Conservation (phyloP, 1,140 invertebrate species). For the Metopolophium dirhodum region DNA sequence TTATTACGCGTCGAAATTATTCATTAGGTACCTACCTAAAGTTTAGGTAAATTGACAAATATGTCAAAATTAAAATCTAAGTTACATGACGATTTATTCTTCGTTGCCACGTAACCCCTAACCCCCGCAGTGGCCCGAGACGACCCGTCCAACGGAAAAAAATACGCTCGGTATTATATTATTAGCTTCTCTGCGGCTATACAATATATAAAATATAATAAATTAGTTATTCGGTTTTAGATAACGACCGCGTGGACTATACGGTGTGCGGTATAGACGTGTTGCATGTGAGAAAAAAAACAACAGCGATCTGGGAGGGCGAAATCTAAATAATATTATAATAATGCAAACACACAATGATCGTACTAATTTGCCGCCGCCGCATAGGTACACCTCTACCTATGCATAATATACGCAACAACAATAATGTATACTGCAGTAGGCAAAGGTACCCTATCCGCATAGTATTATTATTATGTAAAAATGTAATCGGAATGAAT, state of each 20-base stretch:
- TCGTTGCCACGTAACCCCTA: neutral
- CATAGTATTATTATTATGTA: conserved; percentile 44
- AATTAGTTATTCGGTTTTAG: neutral
- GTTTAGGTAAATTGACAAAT: neutral
- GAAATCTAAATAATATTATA: neutral
- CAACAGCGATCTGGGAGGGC: conserved; percentile 44
- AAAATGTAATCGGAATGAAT: conserved; percentile 45
- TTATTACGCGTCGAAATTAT: neutral
- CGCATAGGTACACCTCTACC: neutral
- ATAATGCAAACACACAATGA: conserved; percentile 37
- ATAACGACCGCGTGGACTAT: neutral
- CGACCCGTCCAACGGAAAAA: neutral
- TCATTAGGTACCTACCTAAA: neutral
- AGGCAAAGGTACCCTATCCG: neutral
- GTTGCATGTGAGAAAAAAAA: conserved; percentile 48
- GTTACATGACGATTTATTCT: neutral
- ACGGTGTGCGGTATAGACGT: neutral
- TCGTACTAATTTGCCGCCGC: conserved; percentile 47
- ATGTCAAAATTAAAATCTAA: neutral
- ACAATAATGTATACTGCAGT: neutral
- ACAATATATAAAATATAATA: neutral
- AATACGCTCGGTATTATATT: neutral
- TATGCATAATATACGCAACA: neutral
- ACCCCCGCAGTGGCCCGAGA: neutral
- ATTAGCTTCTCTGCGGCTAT: neutral